Conservation (phyloP, 2,797 vertebrate genomes). For the Acipenser ruthenus region DNA sequence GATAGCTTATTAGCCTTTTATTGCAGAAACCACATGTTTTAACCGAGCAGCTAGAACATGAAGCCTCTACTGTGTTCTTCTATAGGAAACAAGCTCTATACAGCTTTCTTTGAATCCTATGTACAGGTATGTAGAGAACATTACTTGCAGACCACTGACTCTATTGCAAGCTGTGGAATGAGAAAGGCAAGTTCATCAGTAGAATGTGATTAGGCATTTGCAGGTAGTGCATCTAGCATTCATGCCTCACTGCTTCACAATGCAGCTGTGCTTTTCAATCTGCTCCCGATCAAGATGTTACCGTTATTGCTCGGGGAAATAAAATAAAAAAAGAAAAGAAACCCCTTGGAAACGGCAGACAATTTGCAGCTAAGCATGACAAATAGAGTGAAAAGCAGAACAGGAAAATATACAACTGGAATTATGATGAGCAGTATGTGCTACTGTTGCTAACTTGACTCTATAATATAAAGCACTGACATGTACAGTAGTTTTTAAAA, state of each 20-base stretch:
- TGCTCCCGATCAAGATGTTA: conserved; percentile 59
- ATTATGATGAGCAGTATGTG: no score
- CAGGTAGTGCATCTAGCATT: conserved; percentile 39
- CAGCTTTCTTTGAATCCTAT: no score
- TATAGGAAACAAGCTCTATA: no score
- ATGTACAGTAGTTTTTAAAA: conserved; percentile 6
- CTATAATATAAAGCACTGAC: not conserved
- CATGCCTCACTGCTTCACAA: conserved; percentile 55
- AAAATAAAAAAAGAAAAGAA: conserved; percentile 6
- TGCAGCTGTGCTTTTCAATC: conserved; percentile 51
- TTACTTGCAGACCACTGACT: no score
- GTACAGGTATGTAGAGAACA: no score
- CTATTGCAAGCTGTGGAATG: not conserved
- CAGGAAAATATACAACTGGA: not conserved
- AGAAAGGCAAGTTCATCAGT: conserved; percentile 57
- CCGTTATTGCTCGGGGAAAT: conserved; percentile 26
- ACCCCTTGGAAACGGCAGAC: conserved; percentile 19
- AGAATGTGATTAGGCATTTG: conserved; percentile 55
- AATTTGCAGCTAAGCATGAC: conserved; percentile 24
- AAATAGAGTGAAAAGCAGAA: conserved; percentile 17
- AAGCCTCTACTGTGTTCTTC: no score
- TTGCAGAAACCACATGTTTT: no score
- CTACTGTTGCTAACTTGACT: no score
- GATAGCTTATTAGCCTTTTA: no score
- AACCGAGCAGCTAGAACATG: no score